A percentile compares a stretch with the other conserved stretches of the same genome.
These are phyloP conservation scores for Coluber constrictor DNA, from an alignment of 2,797 vertebrate species.

Conservation along the genomic window DNA sequence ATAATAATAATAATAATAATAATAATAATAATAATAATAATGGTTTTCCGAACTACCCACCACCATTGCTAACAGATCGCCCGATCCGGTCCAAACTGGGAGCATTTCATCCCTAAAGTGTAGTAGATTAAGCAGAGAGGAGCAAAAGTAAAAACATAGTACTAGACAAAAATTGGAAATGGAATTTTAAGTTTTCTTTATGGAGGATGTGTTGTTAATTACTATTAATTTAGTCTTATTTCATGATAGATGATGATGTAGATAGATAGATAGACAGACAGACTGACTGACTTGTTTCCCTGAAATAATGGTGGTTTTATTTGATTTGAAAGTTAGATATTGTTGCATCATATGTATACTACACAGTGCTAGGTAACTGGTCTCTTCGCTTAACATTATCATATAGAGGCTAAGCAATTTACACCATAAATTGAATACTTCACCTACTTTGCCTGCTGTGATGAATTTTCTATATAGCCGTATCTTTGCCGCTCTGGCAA, in stretches of 20 bases:
- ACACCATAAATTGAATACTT: slow-evolving; percentile 28
- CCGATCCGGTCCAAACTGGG: too few species aligned
- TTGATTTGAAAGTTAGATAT: slow-evolving; percentile 26
- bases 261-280: too few species aligned
- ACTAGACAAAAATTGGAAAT: neutral
- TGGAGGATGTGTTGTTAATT: neutral
- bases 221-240: neutral
- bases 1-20: too few species aligned
- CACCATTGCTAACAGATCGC: too few species aligned
- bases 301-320: slow-evolving; percentile 43
- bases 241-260: neutral
- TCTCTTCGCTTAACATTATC: neutral
- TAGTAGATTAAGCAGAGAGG: neutral
- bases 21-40: too few species aligned
- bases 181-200: neutral
- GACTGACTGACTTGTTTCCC: neutral
- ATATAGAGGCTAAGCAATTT: neutral
- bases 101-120: neutral
- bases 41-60: too few species aligned
- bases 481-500: slow-evolving; percentile 42
- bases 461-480: slow-evolving; percentile 41
- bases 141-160: neutral
- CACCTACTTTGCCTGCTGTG: slow-evolving; percentile 35
- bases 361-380: slow-evolving; percentile 7
- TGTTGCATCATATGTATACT: slow-evolving; percentile 35